phyloP scores from a whole-genome alignment of 1,140 invertebrate genomes.

The Wasmannia auropunctata region DNA sequence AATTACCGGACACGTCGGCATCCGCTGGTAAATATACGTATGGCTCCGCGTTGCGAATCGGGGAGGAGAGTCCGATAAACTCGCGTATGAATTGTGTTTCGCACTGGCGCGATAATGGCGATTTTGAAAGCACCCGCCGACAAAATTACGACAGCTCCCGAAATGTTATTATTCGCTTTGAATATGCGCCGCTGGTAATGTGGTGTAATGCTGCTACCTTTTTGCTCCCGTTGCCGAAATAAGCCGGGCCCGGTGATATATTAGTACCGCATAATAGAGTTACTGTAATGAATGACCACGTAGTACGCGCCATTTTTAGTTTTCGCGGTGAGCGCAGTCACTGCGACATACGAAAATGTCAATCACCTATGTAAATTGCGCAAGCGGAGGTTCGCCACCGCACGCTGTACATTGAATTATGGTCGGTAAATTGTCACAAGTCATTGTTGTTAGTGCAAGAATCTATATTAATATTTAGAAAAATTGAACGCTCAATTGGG shows the following conservation, averaged over 20 bases:
- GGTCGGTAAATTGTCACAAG: not conserved
- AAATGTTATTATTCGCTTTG: conserved; percentile 55
- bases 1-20: conserved; percentile 26
- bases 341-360: conserved; percentile 66
- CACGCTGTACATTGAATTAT: conserved; percentile 24
- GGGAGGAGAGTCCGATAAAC: conserved; percentile 36
- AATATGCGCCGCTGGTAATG: conserved; percentile 51
- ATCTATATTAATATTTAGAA: not conserved
- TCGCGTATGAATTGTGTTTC: conserved; percentile 39
- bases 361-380: conserved; percentile 66
- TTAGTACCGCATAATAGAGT: conserved; percentile 68
- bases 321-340: conserved; percentile 49
- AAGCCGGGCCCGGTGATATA: conserved; percentile 65
- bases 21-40: conserved; percentile 33
- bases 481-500: not conserved
- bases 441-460: conserved; percentile 1
- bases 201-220: conserved; percentile 53
- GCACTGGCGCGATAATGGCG: conserved; percentile 40
- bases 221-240: conserved; percentile 51
- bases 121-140: conserved; percentile 51
- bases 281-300: conserved; percentile 67
- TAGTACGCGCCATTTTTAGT: conserved; percentile 61
- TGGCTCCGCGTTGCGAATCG: conserved; percentile 5
- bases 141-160: conserved; percentile 22
- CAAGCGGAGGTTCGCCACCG: not conserved